Evolutionary conservation across 2,113 vertebrate genomes (phyloP).

Genomic region (Anarrhichthys ocellatus): DNA sequence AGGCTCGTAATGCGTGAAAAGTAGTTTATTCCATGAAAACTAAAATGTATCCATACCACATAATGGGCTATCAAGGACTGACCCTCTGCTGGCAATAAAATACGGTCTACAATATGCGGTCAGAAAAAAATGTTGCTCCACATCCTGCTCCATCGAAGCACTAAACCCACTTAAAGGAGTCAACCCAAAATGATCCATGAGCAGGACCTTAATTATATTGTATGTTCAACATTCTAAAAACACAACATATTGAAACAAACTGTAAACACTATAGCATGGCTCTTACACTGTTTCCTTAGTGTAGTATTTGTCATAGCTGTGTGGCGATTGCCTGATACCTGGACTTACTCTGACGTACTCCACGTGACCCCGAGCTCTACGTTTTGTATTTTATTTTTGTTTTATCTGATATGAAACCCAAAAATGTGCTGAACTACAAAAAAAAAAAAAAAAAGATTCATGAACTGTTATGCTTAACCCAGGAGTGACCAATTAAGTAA

Average conservation of each 20-base stretch:
- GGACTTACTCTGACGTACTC: neutral
- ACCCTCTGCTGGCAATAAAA: neutral
- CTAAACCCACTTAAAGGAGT: neutral
- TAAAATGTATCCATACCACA: neutral
- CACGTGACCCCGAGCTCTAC: neutral
- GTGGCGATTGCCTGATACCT: constrained; percentile 31
- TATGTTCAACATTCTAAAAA: neutral
- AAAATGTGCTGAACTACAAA: neutral
- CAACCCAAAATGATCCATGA: neutral
- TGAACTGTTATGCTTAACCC: neutral
- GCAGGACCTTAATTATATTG: neutral
- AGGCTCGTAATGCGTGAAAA: neutral
- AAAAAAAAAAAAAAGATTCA: neutral
- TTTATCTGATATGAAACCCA: neutral
- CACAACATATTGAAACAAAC: neutral
- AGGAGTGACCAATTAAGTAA: neutral
- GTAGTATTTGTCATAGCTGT: constrained; percentile 78
- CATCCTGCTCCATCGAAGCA: neutral
- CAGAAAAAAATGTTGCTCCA: neutral
- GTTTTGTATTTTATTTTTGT: neutral
- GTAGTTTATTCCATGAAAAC: neutral
- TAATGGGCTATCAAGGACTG: neutral
- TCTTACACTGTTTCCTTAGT: constrained; percentile 55
- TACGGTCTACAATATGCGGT: neutral
- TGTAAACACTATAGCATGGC: neutral